Evolutionary conservation across 1,140 invertebrate species (phyloP).

Genomic region (Trichoplusia ni): DNA sequence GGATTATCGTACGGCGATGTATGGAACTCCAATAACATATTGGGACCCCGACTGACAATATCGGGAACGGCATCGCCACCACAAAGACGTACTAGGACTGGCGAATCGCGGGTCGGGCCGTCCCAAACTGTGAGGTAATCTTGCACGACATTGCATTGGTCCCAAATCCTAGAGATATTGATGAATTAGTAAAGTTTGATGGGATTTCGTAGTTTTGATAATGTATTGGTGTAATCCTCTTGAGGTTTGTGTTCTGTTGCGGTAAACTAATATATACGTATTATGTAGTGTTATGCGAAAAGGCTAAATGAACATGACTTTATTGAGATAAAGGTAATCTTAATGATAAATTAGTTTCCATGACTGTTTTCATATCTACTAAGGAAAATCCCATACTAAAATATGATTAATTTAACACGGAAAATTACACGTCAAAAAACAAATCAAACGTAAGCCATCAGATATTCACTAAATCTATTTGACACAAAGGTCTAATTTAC

Average conservation of each 20-base stretch:
- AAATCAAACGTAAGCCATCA: neutral
- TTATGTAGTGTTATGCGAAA: neutral
- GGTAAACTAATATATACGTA: too few species aligned
- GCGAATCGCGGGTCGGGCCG: slow-evolving; percentile 87
- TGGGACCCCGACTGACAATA: slow-evolving; percentile 89
- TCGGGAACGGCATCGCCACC: slow-evolving; percentile 92
- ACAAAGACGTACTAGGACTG: slow-evolving; percentile 89
- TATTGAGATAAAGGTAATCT: too few species aligned
- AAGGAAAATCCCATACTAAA: neutral
- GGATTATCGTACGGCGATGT: slow-evolving; percentile 91
- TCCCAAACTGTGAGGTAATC: slow-evolving; percentile 92
- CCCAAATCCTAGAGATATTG: slow-evolving; percentile 85
- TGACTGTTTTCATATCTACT: neutral
- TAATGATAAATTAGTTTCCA: too few species aligned
- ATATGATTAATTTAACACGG: neutral
- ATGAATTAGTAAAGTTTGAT: slow-evolving; percentile 24
- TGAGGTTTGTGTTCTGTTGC: neutral
- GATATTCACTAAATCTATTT: neutral
- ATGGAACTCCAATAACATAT: slow-evolving; percentile 91
- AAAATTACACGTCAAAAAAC: too few species aligned
- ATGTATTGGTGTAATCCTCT: neutral
- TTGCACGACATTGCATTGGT: slow-evolving; percentile 90
- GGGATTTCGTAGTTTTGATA: slow-evolving; percentile 1
- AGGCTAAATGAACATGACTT: neutral
- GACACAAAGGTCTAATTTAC: neutral